These are phyloP conservation scores for Pseudomyrmex sp. DNA, from an alignment of 1,140 invertebrate genomes.

Conservation along the genomic window DNA sequence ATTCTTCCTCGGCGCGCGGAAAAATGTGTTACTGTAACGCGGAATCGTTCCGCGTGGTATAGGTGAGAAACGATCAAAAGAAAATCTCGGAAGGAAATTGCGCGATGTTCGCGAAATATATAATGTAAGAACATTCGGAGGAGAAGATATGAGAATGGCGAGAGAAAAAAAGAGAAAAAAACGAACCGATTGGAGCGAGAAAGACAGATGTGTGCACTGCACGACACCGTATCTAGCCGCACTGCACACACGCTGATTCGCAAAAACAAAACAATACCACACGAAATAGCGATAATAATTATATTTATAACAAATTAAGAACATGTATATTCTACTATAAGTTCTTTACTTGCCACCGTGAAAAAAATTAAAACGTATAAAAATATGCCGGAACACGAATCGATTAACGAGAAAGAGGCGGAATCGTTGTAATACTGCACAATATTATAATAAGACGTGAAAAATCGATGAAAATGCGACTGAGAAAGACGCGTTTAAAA, in stretches of 20 bases:
- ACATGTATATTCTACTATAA: slow-evolving; percentile 35
- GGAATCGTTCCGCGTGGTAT: too few species aligned
- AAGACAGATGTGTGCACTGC: slow-evolving; percentile 37
- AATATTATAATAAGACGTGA: slow-evolving; percentile 28
- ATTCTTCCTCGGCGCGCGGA: slow-evolving; percentile 3
- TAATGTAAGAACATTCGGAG: background rate
- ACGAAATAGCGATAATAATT: slow-evolving; percentile 68
- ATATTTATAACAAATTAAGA: slow-evolving; percentile 40
- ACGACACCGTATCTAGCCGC: slow-evolving; percentile 29
- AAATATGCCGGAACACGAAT: slow-evolving; percentile 33
- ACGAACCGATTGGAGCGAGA: background rate
- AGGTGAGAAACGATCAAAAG: background rate
- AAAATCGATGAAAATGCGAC: slow-evolving; percentile 38
- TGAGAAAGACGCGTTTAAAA: background rate
- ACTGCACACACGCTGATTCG: slow-evolving; percentile 43
- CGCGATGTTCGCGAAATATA: background rate
- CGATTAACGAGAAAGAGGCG: slow-evolving; percentile 47
- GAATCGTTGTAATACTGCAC: slow-evolving; percentile 55
- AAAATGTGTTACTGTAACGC: slow-evolving; percentile 1
- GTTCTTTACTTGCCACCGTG: slow-evolving; percentile 23
- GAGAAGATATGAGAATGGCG: background rate
- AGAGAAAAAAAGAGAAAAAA: slow-evolving; percentile 10
- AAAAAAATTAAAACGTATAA: background rate
- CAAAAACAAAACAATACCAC: background rate
- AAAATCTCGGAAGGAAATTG: background rate